Percentiles rank a stretch among this genome's conserved stretches.
phyloP scores from a whole-genome alignment of 2,888 invertebrate genomes.

The Cetonia aurata region DNA sequence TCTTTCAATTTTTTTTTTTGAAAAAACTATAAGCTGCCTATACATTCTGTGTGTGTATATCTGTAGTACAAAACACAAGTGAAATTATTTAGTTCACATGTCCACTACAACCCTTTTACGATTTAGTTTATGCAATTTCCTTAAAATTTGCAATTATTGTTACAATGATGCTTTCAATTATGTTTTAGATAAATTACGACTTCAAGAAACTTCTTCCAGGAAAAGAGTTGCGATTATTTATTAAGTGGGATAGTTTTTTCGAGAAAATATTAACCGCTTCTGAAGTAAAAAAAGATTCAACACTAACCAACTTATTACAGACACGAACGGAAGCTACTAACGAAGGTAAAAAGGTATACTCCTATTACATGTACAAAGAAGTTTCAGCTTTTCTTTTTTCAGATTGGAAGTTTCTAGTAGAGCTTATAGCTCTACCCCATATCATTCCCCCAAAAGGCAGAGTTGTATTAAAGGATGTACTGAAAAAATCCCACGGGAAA shows the following conservation, averaged over 20 bases:
- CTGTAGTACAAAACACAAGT: no score
- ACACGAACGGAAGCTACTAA: background rate
- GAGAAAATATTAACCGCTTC: background rate
- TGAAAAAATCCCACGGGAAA: background rate
- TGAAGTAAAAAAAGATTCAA: constrained; percentile 1
- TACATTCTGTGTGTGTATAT: no score
- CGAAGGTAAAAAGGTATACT: background rate
- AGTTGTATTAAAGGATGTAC: background rate
- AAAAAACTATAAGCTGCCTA: no score
- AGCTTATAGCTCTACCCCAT: background rate
- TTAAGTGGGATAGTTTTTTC: background rate
- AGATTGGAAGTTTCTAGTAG: background rate
- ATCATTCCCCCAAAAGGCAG: background rate
- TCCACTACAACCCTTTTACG: no score
- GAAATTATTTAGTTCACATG: no score
- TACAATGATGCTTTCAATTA: no score
- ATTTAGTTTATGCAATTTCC: no score
- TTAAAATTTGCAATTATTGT: no score
- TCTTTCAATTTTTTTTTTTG: no score
- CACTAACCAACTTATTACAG: background rate
- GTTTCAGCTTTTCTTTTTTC: background rate
- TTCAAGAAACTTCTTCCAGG: background rate
- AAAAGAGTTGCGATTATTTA: background rate
- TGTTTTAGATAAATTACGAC: background rate
- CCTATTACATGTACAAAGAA: background rate